phyloP scores from a whole-genome alignment of 2,888 invertebrate genomes.

The Pterostichus madidus region DNA sequence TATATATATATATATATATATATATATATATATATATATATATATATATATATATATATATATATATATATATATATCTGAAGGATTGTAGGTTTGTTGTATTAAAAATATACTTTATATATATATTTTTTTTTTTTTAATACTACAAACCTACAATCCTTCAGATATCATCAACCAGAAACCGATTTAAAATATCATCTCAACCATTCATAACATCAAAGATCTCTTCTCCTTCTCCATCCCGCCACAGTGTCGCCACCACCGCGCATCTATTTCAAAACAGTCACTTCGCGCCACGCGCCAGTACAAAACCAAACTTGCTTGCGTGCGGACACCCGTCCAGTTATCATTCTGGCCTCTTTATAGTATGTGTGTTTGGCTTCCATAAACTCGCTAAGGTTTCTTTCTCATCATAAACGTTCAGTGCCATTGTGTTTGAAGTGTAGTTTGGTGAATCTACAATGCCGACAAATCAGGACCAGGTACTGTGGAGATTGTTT shows the following conservation, averaged over 20 bases:
- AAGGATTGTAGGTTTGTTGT: no score
- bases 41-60: no score
- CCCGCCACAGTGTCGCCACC: background rate
- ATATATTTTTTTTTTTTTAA: no score
- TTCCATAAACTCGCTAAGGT: background rate
- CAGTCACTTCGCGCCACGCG: background rate
- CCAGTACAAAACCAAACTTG: background rate
- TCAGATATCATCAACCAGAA: no score
- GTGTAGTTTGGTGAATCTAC: background rate
- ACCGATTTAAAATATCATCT: no score
- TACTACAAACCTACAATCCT: no score
- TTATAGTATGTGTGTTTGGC: background rate
- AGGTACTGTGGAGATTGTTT: background rate
- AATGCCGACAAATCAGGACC: constrained; percentile 5
- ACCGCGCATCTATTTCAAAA: background rate
- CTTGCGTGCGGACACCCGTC: background rate
- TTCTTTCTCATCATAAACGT: background rate
- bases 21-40: no score
- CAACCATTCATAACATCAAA: no score
- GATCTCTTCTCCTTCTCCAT: no score
- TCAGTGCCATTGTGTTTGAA: constrained; percentile 15
- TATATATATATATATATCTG: no score
- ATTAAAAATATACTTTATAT: no score
- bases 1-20: no score
- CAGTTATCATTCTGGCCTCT: background rate